phyloP scores from a whole-genome alignment of 2,888 invertebrate species.

The Euclidia mi region DNA sequence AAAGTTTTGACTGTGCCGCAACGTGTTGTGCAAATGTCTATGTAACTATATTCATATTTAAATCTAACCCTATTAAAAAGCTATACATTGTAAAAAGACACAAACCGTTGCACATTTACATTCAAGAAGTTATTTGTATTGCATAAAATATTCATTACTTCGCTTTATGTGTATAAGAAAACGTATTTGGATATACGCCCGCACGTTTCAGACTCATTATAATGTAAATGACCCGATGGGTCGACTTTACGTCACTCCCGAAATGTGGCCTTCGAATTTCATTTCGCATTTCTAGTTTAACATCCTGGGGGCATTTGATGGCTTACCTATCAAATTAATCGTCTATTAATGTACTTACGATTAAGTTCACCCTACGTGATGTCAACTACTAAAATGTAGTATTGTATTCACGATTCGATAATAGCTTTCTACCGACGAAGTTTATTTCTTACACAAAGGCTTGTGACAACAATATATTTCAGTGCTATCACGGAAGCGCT shows the following conservation, averaged over 20 bases:
- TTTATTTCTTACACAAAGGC: slow-evolving; percentile 55
- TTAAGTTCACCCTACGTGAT: background rate
- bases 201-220: slow-evolving; percentile 41
- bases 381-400: background rate
- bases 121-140: slow-evolving; percentile 20
- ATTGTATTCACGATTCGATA: background rate
- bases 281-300: no score
- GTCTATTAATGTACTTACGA: slow-evolving; percentile 13
- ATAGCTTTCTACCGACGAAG: slow-evolving; percentile 26
- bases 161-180: slow-evolving; percentile 16
- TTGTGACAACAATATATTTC: slow-evolving; percentile 62
- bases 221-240: slow-evolving; percentile 36
- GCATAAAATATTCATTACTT: slow-evolving; percentile 16
- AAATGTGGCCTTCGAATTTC: slow-evolving; percentile 36
- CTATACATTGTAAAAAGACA: background rate
- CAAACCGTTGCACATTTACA: slow-evolving; percentile 1
- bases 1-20: no score
- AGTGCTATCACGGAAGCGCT: slow-evolving; percentile 74
- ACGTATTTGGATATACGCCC: slow-evolving; percentile 25
- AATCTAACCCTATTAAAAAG: background rate
- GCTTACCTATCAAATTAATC: slow-evolving; percentile 23
- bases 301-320: no score
- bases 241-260: slow-evolving; percentile 24
- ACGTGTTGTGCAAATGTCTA: no score
- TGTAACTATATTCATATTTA: background rate